Base-by-base conservation (phyloP, 2,888 invertebrate genomes). In the Agonopterix subpropinquella region DNA sequence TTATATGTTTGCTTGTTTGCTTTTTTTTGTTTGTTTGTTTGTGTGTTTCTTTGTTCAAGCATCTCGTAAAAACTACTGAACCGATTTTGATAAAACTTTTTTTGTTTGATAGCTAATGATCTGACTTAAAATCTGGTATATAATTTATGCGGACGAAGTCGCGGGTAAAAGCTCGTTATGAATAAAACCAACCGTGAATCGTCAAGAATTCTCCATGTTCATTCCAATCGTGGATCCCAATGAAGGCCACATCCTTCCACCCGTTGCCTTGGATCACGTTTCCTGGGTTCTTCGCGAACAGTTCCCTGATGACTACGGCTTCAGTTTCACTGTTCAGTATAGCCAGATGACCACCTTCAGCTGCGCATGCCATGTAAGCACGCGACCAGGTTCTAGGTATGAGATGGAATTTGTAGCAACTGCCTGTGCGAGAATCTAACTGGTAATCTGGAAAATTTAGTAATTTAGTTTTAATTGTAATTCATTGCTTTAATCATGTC, bases 141-240 rank as follows among this genome's bases (percentile, higher is more conserved):
- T n/a, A n/a, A n/a, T n/a, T n/a, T n/a, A n/a, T n/a, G n/a, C n/a
- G n/a, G n/a, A n/a, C n/a, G n/a, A n/a, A n/a, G n/a, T n/a, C n/a
- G n/a, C n/a, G n/a, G n/a, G n/a, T n/a, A n/a, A n/a, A n/a, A n/a
- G 1, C 67, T 62, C 0, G 10, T 13, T 39, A n/a, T 39, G 7
- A n/a, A n/a, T n/a, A 39, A 39, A n/a, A 77, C 54, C 53, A 43
- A 67, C 70, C 70, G 28, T 71, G 61, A 35, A 70, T 55, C 8
- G 71, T 69, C 8, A 55, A 55, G 60, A 63, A 71, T 4, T 57
- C 43, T 0, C 59, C 51, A 4, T 51, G 50, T 5, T 63, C 58
- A 2, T 52, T 53, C 64, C 63, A 65, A 45, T 65, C 64, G 5
- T 58, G 61, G 47, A 65, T 63, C 0, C 71, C 71, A n/a, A 68